Evolutionary conservation across 2,113 vertebrate genomes (phyloP), one percentile per base, ranked within the genome.

Genomic region (Ancistrus triradiatus): DNA sequence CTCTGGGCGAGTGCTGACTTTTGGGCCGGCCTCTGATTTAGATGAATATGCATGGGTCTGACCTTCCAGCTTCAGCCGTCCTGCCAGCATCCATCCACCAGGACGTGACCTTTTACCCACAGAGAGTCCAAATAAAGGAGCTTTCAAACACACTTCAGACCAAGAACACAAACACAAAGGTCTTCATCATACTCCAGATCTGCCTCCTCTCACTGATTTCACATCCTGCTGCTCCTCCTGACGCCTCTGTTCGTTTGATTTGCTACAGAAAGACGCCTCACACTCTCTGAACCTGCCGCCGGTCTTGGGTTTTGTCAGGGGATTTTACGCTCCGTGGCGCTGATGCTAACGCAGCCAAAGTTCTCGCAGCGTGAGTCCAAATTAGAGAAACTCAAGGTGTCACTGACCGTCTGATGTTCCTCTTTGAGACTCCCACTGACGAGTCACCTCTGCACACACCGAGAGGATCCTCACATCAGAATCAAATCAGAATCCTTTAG

Each of bases 311-410:
- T n/a, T 55, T 47, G 42, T 66, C 52, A 9, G 17, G 50, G 4
- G 44, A 28, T 63, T 69, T 74, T 60, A 43, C 50, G 24, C 35
- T 44, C 53, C 35, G 40, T 1, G 3, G 59, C 50, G 43, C 59
- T 48, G 48, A 64, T 35, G 59, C 35, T 27, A 37, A 66, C 62
- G 58, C 62, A 67, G 66, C 67, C 70, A 50, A 50, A 64, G 58
- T 42, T 42, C 52, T 66, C 52, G 17, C 49, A 7, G 38, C 27
- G 24, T 35, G 44, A 25, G 38, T 38, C 43, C 25, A 64, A 56
- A 53, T 60, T 55, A 67, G 58, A 53, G 48, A 24, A 49, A 21
- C 38, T 62, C 49, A 58, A 66, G 58, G 40, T 15, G 17, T 44
- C 14, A 37, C 15, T n/a, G 42, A 50, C 51, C 40, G 38, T 25